Evolutionary conservation across 2,113 vertebrate species (phyloP).

Genomic region (Benitochromis conjunctus): DNA sequence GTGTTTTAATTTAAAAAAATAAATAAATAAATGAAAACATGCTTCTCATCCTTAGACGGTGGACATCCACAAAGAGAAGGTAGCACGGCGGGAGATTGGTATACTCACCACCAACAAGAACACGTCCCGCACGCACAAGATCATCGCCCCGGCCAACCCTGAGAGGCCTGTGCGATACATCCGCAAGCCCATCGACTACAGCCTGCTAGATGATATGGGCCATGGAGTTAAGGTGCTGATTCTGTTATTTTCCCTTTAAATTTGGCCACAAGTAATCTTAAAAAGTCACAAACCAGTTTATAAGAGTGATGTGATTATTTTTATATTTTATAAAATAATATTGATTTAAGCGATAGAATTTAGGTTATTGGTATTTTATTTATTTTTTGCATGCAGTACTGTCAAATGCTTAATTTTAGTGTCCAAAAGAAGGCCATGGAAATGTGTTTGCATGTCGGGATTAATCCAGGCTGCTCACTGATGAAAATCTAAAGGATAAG

Average conservation of each 20-base stretch:
- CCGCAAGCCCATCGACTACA: conserved; percentile 97
- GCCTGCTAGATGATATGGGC: conserved; percentile 96
- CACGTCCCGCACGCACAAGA: conserved; percentile 98
- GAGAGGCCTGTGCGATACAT: conserved; percentile 99
- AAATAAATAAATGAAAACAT: background rate
- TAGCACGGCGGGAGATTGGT: conserved; percentile 97
- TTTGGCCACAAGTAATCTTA: background rate
- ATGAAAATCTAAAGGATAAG: background rate
- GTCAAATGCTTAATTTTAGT: background rate
- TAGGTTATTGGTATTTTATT: no score
- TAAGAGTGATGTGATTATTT: background rate
- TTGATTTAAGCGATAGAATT: background rate
- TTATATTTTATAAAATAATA: background rate
- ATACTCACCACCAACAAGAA: conserved; percentile 99
- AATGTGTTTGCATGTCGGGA: background rate
- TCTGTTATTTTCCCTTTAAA: background rate
- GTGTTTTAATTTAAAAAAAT: background rate
- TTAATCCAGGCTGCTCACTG: background rate
- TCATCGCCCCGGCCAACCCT: conserved; percentile 96
- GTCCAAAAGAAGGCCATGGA: background rate
- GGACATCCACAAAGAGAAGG: conserved; percentile 99
- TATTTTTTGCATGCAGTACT: background rate
- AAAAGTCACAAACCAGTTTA: background rate
- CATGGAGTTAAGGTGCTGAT: conserved; percentile 89
- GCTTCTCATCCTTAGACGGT: conserved; percentile 80